A percentile compares a stretch with the other conserved stretches of the same genome.
Evolutionary conservation across 1,140 invertebrate species (phyloP).

Genomic region (Drosophila bifasciata): DNA sequence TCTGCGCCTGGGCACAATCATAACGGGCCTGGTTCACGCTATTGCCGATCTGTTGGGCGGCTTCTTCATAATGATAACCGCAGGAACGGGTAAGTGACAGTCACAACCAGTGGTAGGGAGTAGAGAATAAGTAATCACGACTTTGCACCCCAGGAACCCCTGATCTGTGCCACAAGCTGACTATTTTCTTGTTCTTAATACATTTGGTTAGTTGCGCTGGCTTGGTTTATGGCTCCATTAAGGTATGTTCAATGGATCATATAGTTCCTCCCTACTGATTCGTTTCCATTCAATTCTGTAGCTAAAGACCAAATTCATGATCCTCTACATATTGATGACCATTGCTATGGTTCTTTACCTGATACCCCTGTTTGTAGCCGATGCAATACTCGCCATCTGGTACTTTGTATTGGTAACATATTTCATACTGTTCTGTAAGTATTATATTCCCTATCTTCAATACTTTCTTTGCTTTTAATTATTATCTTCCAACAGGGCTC

Average conservation of each 20-base stretch:
- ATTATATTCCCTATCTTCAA: neutral
- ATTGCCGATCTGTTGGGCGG: slow-evolving; percentile 27
- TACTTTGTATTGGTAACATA: slow-evolving; percentile 30
- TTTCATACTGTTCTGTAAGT: slow-evolving; percentile 45
- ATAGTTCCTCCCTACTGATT: neutral
- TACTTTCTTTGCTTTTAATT: too few species aligned
- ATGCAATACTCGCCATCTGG: slow-evolving; percentile 50
- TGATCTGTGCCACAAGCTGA: slow-evolving; percentile 48
- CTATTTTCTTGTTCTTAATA: slow-evolving; percentile 43
- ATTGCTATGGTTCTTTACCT: slow-evolving; percentile 32
- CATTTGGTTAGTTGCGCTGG: slow-evolving; percentile 33
- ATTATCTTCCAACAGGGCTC: slow-evolving; percentile 18
- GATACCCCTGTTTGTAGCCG: slow-evolving; percentile 51
- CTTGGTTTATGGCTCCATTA: slow-evolving; percentile 33
- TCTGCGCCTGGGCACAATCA: slow-evolving; percentile 47
- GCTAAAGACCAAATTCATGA: slow-evolving; percentile 50
- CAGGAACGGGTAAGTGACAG: slow-evolving; percentile 48
- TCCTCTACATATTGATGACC: slow-evolving; percentile 43
- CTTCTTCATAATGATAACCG: slow-evolving; percentile 33
- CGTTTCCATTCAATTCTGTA: slow-evolving; percentile 1
- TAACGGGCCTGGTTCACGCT: slow-evolving; percentile 28
- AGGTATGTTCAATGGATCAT: slow-evolving; percentile 17
- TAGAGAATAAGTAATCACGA: neutral
- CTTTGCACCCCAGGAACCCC: slow-evolving; percentile 28
- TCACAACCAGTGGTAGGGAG: too few species aligned